Conservation (phyloP, 1,140 invertebrate genomes). For the Drosophila guanche region DNA sequence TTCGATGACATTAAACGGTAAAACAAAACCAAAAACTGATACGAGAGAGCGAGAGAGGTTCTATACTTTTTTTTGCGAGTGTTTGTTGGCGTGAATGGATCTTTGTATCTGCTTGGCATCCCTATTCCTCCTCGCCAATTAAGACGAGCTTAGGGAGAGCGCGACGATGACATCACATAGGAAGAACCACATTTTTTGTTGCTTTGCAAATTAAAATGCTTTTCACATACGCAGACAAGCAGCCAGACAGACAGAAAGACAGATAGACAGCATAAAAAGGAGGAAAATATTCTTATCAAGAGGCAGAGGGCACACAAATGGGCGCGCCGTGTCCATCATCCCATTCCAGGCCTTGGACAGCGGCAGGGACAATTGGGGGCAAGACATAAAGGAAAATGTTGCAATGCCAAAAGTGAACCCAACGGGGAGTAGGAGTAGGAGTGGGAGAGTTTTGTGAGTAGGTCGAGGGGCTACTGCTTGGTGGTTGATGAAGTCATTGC, state of each 20-base stretch:
- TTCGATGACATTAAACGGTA: constrained; percentile 57
- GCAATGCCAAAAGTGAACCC: constrained; percentile 37
- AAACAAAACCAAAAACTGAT: constrained; percentile 63
- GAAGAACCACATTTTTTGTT: constrained; percentile 26
- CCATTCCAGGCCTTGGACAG: no score
- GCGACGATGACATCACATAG: constrained; percentile 45
- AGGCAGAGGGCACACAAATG: constrained; percentile 14
- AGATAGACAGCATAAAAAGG: constrained; percentile 43
- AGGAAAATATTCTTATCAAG: constrained; percentile 40
- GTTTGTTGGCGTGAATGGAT: constrained; percentile 1
- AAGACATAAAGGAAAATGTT: constrained; percentile 22
- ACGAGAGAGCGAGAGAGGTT: constrained; percentile 9
- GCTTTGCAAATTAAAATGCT: constrained; percentile 48
- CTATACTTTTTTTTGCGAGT: constrained; percentile 5
- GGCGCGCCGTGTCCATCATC: no score
- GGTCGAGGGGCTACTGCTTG: constrained; percentile 1
- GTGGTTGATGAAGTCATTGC: constrained; percentile 48
- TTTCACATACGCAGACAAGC: constrained; percentile 41
- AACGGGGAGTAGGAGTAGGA: constrained; percentile 19
- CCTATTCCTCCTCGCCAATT: constrained; percentile 25
- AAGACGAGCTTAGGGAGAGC: constrained; percentile 43
- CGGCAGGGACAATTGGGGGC: no score
- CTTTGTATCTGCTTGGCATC: background rate
- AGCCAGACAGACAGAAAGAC: constrained; percentile 15
- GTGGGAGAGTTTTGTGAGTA: no score